Evolutionary conservation across 2,113 vertebrate genomes (phyloP).

Genomic region (Isichthys henryi): DNA sequence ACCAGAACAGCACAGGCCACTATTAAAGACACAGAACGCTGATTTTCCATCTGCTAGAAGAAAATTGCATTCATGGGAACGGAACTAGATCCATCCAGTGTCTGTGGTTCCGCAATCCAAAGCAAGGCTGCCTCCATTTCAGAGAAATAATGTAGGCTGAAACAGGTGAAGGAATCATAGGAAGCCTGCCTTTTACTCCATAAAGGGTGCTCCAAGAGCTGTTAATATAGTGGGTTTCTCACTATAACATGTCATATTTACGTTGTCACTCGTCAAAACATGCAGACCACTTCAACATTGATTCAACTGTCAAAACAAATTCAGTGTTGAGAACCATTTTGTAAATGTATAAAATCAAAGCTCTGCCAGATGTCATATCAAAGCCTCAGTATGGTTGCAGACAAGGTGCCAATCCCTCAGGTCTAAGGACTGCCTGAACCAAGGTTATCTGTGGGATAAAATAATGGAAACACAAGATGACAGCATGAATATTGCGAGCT

Average conservation of each 20-base stretch:
- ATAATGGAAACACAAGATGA: conserved; percentile 12
- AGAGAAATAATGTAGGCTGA: conserved; percentile 27
- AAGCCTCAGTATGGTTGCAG: neutral
- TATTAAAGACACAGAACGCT: conserved; percentile 8
- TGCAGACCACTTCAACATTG: conserved; percentile 4
- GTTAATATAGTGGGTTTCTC: neutral
- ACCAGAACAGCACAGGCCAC: neutral
- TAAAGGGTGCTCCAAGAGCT: neutral
- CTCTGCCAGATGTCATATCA: conserved; percentile 19
- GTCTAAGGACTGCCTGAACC: neutral
- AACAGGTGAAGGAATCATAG: conserved; percentile 10
- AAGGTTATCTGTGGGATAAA: neutral
- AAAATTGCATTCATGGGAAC: neutral
- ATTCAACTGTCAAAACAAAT: neutral
- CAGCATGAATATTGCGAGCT: neutral
- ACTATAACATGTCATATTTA: neutral
- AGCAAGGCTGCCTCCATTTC: conserved; percentile 27
- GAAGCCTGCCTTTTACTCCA: neutral
- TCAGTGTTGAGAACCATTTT: conserved; percentile 10
- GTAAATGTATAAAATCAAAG: conserved; percentile 9
- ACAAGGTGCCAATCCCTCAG: neutral
- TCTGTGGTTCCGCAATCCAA: conserved; percentile 37
- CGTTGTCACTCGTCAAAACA: conserved; percentile 19
- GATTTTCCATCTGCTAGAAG: neutral
- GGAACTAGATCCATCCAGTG: neutral